A percentile compares a stretch with the other conserved stretches of the same genome.
Evolutionary conservation across 1,140 invertebrate species (phyloP).

Genomic region (Stegodyphus dumicola): DNA sequence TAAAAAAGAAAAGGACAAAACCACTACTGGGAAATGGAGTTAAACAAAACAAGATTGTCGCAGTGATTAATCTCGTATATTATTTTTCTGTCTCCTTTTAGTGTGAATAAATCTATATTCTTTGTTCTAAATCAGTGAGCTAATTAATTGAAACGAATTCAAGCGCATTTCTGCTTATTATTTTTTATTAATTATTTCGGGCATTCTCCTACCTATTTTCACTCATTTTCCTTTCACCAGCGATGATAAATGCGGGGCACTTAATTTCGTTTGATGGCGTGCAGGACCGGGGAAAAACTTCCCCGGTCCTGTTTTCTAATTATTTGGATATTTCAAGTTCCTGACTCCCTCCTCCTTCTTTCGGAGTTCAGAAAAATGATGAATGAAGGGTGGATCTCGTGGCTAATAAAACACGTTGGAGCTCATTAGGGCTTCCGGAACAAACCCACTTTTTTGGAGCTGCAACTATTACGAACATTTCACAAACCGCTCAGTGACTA

Average conservation of each 20-base stretch:
- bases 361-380: background rate
- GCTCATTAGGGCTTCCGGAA: background rate
- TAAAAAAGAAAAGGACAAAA: too few relatives aligned
- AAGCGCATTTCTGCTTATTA: background rate
- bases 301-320: background rate
- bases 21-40: too few relatives aligned
- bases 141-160: conserved; percentile 2
- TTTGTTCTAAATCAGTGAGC: conserved; percentile 4
- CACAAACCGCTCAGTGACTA: too few relatives aligned
- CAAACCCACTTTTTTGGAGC: background rate
- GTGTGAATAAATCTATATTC: conserved; percentile 5
- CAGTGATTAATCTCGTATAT: background rate
- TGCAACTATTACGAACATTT: too few relatives aligned
- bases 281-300: background rate
- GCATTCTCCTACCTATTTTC: background rate
- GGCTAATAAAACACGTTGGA: conserved; percentile 4
- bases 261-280: too few relatives aligned
- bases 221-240: too few relatives aligned
- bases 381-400: background rate
- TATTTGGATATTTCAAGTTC: background rate
- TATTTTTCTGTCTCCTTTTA: conserved; percentile 4
- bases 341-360: background rate
- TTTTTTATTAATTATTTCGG: background rate
- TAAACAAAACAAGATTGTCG: too few relatives aligned
- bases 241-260: too few relatives aligned